phyloP scores from a whole-genome alignment of 2,888 invertebrate genomes.

The Cheilosia variabilis region DNA sequence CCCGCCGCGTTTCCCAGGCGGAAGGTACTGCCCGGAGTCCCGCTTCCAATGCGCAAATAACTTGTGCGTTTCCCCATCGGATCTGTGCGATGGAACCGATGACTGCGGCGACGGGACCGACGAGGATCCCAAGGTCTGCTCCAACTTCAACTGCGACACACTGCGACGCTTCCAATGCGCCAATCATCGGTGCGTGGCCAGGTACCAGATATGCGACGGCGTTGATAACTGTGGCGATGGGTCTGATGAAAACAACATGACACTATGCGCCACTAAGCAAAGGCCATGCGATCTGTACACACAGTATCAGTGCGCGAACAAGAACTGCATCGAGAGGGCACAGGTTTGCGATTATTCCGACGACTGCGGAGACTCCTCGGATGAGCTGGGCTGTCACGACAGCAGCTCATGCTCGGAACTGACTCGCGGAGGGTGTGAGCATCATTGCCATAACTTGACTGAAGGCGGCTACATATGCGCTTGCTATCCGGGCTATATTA shows the following conservation, averaged over 20 bases:
- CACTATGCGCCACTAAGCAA: slow-evolving; percentile 90
- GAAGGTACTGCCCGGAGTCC: slow-evolving; percentile 94
- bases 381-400: slow-evolving; percentile 95
- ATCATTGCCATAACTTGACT: slow-evolving; percentile 94
- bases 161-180: slow-evolving; percentile 94
- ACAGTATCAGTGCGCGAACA: slow-evolving; percentile 95
- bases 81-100: slow-evolving; percentile 96
- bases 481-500: slow-evolving; percentile 94
- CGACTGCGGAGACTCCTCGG: slow-evolving; percentile 95
- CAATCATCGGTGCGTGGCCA: slow-evolving; percentile 93
- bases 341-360: slow-evolving; percentile 95
- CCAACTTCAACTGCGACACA: slow-evolving; percentile 93
- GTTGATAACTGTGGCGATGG: slow-evolving; percentile 97
- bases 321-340: slow-evolving; percentile 90
- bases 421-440: slow-evolving; percentile 93
- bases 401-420: slow-evolving; percentile 86
- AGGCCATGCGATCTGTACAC: slow-evolving; percentile 90
- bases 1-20: slow-evolving; percentile 93
- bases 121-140: slow-evolving; percentile 91
- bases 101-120: slow-evolving; percentile 97
- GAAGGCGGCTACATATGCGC: slow-evolving; percentile 94
- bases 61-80: slow-evolving; percentile 94
- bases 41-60: slow-evolving; percentile 97
- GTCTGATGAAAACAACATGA: slow-evolving; percentile 97
- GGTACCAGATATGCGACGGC: slow-evolving; percentile 95